phyloP scores from a whole-genome alignment of 2,113 vertebrate genomes.

The Sarotherodon lohbergeri region DNA sequence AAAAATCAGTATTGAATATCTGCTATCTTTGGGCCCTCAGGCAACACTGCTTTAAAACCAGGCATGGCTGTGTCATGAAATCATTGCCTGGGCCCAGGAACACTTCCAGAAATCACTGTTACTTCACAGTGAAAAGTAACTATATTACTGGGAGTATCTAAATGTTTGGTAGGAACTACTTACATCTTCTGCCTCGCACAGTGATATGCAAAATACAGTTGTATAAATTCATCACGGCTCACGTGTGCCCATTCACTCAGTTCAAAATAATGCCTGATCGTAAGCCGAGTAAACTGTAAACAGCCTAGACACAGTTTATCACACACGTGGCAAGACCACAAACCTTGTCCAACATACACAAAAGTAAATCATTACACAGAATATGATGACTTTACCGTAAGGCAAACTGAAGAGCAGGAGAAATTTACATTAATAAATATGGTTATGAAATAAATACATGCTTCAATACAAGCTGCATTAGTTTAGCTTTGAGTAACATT shows the following conservation, averaged over 20 bases:
- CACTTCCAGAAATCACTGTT: not conserved
- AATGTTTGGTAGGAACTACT: not conserved
- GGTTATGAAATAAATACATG: too few species aligned
- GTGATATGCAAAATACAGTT: not conserved
- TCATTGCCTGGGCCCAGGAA: not conserved
- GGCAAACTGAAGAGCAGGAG: too few species aligned
- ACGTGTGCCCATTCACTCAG: not conserved
- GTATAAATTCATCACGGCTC: fast-evolving
- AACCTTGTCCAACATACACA: too few species aligned
- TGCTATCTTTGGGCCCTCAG: not conserved
- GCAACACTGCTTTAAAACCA: not conserved
- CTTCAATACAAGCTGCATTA: too few species aligned
- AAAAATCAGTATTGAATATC: not conserved
- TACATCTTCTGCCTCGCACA: fast-evolving
- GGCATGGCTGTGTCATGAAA: not conserved
- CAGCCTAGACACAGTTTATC: too few species aligned
- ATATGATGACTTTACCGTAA: too few species aligned
- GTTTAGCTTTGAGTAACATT: too few species aligned
- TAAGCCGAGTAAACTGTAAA: not conserved
- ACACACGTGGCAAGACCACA: too few species aligned
- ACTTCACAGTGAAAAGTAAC: not conserved
- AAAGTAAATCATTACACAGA: too few species aligned
- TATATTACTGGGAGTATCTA: not conserved
- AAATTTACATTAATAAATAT: too few species aligned
- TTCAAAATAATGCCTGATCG: not conserved